Percentiles rank a stretch among this genome's conserved stretches.
Conservation (phyloP, 2,113 vertebrate genomes). For the Cranoglanis bouderius region DNA sequence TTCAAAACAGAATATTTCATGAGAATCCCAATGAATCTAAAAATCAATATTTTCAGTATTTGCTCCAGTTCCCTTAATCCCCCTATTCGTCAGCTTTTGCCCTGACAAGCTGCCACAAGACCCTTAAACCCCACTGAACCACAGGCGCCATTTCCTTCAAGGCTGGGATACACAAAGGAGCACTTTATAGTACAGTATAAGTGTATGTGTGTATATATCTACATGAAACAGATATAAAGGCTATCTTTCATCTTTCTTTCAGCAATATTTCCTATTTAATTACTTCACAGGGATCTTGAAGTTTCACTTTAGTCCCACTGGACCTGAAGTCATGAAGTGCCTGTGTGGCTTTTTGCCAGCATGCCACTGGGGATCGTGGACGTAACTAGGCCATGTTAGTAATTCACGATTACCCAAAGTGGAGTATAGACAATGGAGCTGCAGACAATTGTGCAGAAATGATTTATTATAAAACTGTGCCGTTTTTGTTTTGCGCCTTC, state of each 20-base stretch:
- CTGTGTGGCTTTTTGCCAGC: constrained; percentile 17
- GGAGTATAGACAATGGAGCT: background rate
- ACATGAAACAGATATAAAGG: background rate
- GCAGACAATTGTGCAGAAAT: background rate
- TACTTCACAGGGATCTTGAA: constrained; percentile 15
- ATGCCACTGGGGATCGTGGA: constrained; percentile 4
- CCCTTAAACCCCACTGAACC: background rate
- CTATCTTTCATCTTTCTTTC: background rate
- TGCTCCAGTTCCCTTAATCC: background rate
- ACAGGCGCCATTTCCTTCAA: background rate
- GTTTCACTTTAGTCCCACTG: background rate
- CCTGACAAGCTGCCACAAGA: background rate
- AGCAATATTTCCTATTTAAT: constrained; percentile 4
- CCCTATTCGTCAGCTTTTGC: background rate
- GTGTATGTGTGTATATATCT: background rate
- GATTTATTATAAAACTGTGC: background rate
- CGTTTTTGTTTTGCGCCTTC: background rate
- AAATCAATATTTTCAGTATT: background rate
- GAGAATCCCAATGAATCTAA: background rate
- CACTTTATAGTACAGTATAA: background rate
- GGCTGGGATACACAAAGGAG: background rate
- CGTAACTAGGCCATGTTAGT: constrained; percentile 38
- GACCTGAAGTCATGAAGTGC: background rate
- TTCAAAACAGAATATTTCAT: background rate
- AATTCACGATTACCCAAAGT: constrained; percentile 23